Conservation (phyloP, 1,140 invertebrate genomes). For the Anoplolepis gracilipes region DNA sequence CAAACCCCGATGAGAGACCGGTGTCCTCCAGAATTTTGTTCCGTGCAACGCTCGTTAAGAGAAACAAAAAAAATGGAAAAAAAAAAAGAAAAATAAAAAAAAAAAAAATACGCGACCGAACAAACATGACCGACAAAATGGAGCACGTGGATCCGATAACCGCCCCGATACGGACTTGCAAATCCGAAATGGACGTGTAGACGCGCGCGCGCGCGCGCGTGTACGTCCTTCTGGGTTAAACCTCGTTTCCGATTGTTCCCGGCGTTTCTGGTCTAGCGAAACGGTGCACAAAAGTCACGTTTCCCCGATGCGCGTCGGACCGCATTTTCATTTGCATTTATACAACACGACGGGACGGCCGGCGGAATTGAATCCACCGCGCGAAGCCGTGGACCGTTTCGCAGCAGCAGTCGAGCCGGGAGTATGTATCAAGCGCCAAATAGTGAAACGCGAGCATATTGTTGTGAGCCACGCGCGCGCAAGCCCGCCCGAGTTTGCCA, state of each 20-base stretch:
- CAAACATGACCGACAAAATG: conserved; percentile 16
- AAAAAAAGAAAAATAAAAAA: not conserved
- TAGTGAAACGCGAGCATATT: conserved; percentile 43
- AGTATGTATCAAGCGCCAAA: conserved; percentile 60
- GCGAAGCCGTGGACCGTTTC: conserved; percentile 12
- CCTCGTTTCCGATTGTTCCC: conserved; percentile 60
- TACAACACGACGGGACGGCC: conserved; percentile 29
- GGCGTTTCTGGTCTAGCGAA: conserved; percentile 10
- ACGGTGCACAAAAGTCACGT: conserved; percentile 63
- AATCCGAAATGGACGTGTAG: conserved; percentile 54
- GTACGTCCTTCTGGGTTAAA: conserved; percentile 24
- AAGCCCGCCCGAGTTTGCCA: conserved; percentile 10
- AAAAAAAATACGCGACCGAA: not conserved
- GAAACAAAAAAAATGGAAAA: conserved; percentile 32
- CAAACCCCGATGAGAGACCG: not conserved
- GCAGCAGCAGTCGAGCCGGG: not conserved
- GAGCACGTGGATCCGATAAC: conserved; percentile 45
- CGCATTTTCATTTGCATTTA: conserved; percentile 64
- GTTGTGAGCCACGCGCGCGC: conserved; percentile 13
- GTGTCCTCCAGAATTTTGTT: conserved; percentile 32
- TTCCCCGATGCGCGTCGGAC: conserved; percentile 46
- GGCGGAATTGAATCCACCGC: conserved; percentile 67
- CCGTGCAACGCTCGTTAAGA: conserved; percentile 42
- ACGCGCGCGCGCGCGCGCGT: not conserved
- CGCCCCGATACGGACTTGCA: conserved; percentile 53